Evolutionary conservation across 2,113 vertebrate species (phyloP), one percentile per base, ranked within the genome.

Genomic region (Passer domesticus): DNA sequence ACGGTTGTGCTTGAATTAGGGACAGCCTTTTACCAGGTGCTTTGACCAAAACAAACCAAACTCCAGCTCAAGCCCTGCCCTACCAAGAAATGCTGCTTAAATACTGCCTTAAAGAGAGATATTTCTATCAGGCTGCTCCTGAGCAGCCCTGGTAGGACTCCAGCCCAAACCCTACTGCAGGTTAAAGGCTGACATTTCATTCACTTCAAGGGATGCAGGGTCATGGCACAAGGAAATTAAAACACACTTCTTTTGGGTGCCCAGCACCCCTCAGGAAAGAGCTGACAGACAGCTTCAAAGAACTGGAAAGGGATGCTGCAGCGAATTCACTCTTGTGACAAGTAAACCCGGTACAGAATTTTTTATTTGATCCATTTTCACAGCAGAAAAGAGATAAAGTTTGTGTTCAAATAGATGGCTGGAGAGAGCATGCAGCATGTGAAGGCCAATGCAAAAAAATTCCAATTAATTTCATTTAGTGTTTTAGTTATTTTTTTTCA

Each of bases 381-480:
- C 31, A 63, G 78, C 12, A 78, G 88, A 92, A 87, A 96, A 79
- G 64, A 53, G 28, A 73, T 52, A n/a, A 89, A 81, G 83, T 68
- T 44, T 78, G 30, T 49, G 46, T 75, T 78, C 67, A 82, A 91
- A 87, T 21, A 85, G 66, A 16, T 89, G 72, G 27, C 83, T 96
- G 73, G 67, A 81, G 67, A 95, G 87, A 96, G 92, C 67, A 89
- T 47, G 59, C 56, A 94, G 91, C 73, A 66, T 24, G 67, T 58
- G 85, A 95, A 78, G 8, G 56, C 22, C 70, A 89, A 70, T 85
- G 72, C 79, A 74, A 97, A 94, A 94, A 96, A 96, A 83, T 35
- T 95, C 88, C 84, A 86, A 94, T 90, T 96, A 60, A 90, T 87
- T 83, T 75, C 11, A 94, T 94, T 95, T 94, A 91, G 95, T 10